phyloP scores from a whole-genome alignment of 2,888 invertebrate genomes.

The Cybosia mesomella region DNA sequence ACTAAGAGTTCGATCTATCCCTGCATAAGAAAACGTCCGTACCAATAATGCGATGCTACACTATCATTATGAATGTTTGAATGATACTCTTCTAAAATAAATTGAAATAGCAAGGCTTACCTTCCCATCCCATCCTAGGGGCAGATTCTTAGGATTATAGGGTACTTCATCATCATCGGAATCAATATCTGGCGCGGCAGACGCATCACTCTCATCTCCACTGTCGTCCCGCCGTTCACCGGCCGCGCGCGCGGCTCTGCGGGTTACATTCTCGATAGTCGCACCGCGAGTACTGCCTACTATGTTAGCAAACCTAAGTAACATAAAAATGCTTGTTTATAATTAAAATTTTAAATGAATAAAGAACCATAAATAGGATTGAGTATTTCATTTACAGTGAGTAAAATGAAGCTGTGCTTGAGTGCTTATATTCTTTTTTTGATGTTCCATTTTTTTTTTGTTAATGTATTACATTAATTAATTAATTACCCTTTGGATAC shows the following conservation, averaged over 20 bases:
- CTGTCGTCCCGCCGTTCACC: constrained; percentile 97
- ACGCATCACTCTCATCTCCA: constrained; percentile 93
- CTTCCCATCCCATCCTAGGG: constrained; percentile 99
- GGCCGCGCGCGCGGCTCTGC: constrained; percentile 98
- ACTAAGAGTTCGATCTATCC: no score
- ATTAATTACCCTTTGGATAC: no score
- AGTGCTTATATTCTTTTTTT: no score
- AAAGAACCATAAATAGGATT: no score
- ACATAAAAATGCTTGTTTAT: neutral
- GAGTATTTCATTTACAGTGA: no score
- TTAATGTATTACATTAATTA: no score
- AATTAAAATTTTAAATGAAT: neutral
- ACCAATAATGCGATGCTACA: neutral
- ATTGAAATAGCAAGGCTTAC: constrained; percentile 66
- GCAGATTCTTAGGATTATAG: constrained; percentile 99
- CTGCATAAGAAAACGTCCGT: no score
- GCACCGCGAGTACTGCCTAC: constrained; percentile 94
- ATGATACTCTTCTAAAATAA: neutral
- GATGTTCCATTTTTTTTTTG: no score
- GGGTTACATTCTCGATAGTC: constrained; percentile 99
- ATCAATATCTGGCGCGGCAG: constrained; percentile 94
- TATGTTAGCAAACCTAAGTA: constrained; percentile 91
- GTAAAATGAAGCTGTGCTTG: no score
- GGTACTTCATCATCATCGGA: constrained; percentile 98
- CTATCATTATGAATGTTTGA: neutral